Percentiles rank a stretch among this genome's conserved stretches.
Evolutionary conservation across 2,797 vertebrate species (phyloP).

Genomic region (Cossypha niveicapilla): DNA sequence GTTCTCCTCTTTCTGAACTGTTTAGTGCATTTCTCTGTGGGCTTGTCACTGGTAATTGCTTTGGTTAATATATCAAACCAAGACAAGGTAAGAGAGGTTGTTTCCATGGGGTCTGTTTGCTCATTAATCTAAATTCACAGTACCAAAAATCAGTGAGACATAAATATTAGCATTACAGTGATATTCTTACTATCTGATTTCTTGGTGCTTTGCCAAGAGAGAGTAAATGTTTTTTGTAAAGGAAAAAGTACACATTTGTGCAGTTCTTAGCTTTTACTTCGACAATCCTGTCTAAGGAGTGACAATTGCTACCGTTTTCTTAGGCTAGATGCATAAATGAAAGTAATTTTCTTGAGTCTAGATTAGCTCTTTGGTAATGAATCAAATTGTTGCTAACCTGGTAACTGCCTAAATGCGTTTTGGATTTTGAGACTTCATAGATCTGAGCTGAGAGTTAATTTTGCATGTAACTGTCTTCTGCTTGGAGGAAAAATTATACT

Average conservation of each 20-base stretch:
- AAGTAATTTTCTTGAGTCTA: neutral
- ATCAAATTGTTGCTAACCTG: neutral
- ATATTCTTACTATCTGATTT: neutral
- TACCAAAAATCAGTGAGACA: neutral
- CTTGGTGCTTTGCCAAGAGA: neutral
- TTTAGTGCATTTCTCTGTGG: conserved; percentile 31
- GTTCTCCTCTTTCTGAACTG: conserved; percentile 18
- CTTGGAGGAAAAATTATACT: neutral
- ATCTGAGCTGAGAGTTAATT: neutral
- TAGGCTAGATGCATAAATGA: neutral
- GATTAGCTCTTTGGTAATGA: neutral
- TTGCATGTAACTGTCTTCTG: neutral
- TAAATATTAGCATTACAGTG: neutral
- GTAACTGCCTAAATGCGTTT: neutral
- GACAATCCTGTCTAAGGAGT: neutral
- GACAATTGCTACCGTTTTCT: neutral
- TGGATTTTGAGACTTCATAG: neutral
- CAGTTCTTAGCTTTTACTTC: neutral
- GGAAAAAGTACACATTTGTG: neutral
- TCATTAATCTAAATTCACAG: conserved; percentile 32
- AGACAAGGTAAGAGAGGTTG: conserved; percentile 42
- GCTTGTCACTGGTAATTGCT: conserved; percentile 60
- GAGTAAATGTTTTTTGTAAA: neutral
- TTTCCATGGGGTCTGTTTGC: conserved; percentile 36
- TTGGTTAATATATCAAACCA: conserved; percentile 63